Conservation (phyloP, 2,797 vertebrate species). For the Mustela erminea region DNA sequence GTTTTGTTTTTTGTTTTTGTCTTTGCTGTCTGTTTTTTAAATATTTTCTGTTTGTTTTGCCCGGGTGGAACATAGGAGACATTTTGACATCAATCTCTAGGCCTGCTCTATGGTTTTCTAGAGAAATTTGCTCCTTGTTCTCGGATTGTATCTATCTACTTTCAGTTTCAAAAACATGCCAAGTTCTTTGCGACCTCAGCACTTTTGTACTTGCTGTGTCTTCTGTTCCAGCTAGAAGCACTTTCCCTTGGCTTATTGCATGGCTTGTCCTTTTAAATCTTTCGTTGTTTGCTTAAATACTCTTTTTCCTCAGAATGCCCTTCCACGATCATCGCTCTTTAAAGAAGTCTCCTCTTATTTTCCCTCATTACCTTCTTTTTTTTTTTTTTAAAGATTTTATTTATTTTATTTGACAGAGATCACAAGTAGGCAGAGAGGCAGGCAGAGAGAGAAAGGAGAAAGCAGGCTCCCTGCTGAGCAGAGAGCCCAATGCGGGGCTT, state of each 20-base stretch:
- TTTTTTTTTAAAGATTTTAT: no score
- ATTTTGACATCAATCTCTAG: neutral
- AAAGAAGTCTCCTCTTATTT: neutral
- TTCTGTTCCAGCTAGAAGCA: neutral
- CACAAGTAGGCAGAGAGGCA: no score
- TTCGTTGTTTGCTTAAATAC: neutral
- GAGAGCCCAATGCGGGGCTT: no score
- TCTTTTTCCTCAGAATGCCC: neutral
- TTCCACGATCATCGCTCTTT: neutral
- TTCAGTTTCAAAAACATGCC: neutral
- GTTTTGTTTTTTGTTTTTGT: neutral
- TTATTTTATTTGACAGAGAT: no score
- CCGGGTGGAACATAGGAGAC: neutral
- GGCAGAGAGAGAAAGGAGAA: no score
- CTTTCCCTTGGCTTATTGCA: neutral
- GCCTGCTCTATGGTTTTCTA: neutral
- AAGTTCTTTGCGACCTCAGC: neutral
- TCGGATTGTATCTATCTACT: neutral
- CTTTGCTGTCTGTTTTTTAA: neutral
- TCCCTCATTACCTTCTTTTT: neutral
- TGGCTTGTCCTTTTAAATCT: neutral
- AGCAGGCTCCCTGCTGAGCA: no score
- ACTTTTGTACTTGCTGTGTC: neutral
- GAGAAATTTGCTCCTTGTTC: neutral
- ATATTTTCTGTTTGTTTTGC: conserved; percentile 41